Evolutionary conservation across 37 sponge, comb jelly and placozoan genomes (phyloP), one percentile per base, ranked within the genome.

Genomic region (Axinella damicornis): DNA sequence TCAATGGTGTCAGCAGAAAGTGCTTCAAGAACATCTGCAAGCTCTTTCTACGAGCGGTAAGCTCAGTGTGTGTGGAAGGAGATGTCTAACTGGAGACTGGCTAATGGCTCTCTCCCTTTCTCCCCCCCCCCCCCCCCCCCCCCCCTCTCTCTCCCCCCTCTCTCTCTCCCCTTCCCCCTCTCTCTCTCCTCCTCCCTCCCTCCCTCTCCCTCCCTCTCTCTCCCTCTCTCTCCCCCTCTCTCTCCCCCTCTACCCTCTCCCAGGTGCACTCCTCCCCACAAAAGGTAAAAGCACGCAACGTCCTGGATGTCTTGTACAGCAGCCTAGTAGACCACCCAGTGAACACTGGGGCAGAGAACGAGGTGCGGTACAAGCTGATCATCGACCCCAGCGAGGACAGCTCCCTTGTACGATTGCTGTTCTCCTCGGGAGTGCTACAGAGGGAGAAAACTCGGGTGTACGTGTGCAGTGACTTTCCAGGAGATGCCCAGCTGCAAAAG

Each of bases 361-460:
- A 96, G 77, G 92, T 96, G 39, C 71, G 96, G 17, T 96, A 93
- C 84, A 96, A 96, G 69, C 80, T 96, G 53, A 83, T 96, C 76
- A 90, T 96, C 80, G 96, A 96, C 78, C 41, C 88, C n/a, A 90
- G 91, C 37, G 93, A 96, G 65, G 96, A 96, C 77, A 88, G 83
- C 52, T 92, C 93, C 6, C 54, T 96, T 24, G 65, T 83, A 53
- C 68, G 96, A 9, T 88, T 96, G 16, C 88, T 96, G 68, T 93
- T 87, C 77, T 62, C 83, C 28, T 86, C 84, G 54, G 87, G 86
- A 5, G 78, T 96, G 33, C 71, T 96, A 32, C 70, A 87, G 30
- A 65, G 75, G 53, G 54, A 69, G 38, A 73, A 87, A 9, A 92
- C 93, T 55, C 68, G 85, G 17, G 79, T 84, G 28, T 96, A 81